A percentile compares a stretch with the other conserved stretches of the same genome.
These are phyloP conservation scores for Galeopsomyia nigrocyanea DNA, from an alignment of 2,888 invertebrate genomes.

Conservation along the genomic window DNA sequence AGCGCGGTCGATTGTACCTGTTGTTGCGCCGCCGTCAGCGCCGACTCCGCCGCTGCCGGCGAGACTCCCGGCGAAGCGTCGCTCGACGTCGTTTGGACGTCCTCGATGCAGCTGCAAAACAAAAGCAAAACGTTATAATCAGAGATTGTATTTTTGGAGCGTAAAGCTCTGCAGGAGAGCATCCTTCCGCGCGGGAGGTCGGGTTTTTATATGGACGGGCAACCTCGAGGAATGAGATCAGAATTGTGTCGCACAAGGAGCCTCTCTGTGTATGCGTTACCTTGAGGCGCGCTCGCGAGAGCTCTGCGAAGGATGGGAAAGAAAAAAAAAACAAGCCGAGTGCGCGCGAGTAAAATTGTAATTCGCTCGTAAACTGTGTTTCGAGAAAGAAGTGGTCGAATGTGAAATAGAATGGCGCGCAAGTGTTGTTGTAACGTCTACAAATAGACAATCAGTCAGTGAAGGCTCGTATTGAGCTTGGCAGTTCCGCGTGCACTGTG, in stretches of 20 bases:
- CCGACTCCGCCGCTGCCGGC: constrained; percentile 10
- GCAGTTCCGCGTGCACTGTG: no score
- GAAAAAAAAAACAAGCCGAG: no score
- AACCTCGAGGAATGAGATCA: background rate
- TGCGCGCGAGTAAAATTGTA: no score
- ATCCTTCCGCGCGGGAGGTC: background rate
- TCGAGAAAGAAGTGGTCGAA: no score
- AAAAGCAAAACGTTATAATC: background rate
- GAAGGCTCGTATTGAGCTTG: no score
- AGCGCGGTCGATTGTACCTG: background rate
- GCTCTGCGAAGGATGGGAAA: no score
- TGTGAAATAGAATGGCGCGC: no score
- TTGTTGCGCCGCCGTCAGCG: constrained; percentile 9
- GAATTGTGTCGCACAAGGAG: background rate
- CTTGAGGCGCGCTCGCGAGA: background rate
- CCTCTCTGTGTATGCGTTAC: background rate
- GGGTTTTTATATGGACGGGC: background rate
- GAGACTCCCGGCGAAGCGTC: constrained; percentile 9
- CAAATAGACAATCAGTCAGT: no score
- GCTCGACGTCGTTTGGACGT: constrained; percentile 18
- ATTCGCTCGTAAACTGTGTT: no score
- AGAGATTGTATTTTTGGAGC: background rate
- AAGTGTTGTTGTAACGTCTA: no score
- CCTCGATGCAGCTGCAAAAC: constrained; percentile 45
- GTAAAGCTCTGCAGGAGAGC: background rate